Percentiles rank a stretch among this genome's conserved stretches.
Evolutionary conservation across 2,888 invertebrate genomes (phyloP).

Genomic region (Conchocele bisecta): DNA sequence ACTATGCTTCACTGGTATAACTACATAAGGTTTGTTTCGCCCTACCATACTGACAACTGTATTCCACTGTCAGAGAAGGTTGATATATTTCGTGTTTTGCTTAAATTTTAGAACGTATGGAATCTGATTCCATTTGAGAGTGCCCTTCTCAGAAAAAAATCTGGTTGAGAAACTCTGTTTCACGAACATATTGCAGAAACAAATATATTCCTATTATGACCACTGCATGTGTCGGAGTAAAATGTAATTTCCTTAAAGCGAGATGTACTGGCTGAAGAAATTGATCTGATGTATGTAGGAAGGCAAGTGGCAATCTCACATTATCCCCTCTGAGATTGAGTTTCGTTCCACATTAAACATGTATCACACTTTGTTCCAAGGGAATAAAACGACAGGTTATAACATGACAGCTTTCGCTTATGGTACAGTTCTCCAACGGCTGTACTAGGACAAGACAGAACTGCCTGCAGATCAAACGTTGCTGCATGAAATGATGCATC

Average conservation of each 20-base stretch:
- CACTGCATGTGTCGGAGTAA: slow-evolving; percentile 8
- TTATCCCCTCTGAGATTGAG: too few species aligned
- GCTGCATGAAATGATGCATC: neutral
- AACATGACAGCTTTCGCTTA: slow-evolving; percentile 19
- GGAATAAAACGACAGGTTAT: slow-evolving; percentile 19
- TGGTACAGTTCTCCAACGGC: too few species aligned
- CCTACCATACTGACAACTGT: slow-evolving; percentile 8
- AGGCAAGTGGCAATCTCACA: too few species aligned
- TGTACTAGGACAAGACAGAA: slow-evolving; percentile 12
- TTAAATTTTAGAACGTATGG: slow-evolving; percentile 14
- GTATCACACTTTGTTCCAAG: too few species aligned
- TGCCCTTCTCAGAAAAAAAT: slow-evolving; percentile 5
- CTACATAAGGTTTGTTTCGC: neutral
- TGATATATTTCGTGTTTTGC: slow-evolving; percentile 1
- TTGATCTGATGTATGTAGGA: too few species aligned
- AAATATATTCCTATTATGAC: slow-evolving; percentile 21
- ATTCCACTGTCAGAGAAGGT: slow-evolving; percentile 10
- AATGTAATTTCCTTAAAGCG: neutral
- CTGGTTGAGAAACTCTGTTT: slow-evolving; percentile 13
- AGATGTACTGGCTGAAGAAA: too few species aligned
- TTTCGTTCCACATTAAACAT: slow-evolving; percentile 7
- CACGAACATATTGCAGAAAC: neutral
- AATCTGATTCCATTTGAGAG: slow-evolving; percentile 18
- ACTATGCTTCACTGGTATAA: slow-evolving; percentile 8
- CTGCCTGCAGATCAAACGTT: too few species aligned